These are phyloP conservation scores for Protaetia brevitarsis DNA, from an alignment of 1,140 invertebrate species.

Conservation along the genomic window DNA sequence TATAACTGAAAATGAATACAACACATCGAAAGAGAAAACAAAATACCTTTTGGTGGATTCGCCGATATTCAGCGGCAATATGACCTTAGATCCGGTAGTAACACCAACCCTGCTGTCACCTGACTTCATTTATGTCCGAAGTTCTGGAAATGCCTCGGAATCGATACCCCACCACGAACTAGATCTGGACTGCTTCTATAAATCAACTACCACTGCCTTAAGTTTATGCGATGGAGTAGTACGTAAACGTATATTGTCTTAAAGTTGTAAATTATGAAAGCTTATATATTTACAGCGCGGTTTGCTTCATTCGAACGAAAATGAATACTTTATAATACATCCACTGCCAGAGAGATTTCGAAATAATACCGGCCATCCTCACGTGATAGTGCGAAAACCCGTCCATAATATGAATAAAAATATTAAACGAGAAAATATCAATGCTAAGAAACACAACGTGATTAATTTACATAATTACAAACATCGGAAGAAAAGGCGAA, in stretches of 20 bases:
- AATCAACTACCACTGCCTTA: conserved; percentile 38
- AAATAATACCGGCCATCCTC: conserved; percentile 31
- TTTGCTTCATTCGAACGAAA: conserved; percentile 51
- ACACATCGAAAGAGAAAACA: too few species aligned
- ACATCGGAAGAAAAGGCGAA: background rate
- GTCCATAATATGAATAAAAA: conserved; percentile 23
- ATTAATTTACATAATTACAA: background rate
- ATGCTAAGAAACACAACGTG: background rate
- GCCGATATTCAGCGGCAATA: conserved; percentile 31
- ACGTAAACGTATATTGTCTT: conserved; percentile 30
- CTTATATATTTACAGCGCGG: conserved; percentile 44
- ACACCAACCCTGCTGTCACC: conserved; percentile 35
- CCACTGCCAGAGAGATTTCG: conserved; percentile 60
- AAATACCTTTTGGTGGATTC: background rate
- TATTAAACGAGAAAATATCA: background rate
- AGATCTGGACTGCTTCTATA: conserved; percentile 42
- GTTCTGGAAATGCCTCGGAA: conserved; percentile 39
- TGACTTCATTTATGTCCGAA: conserved; percentile 41
- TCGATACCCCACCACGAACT: conserved; percentile 32
- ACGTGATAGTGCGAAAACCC: conserved; percentile 37
- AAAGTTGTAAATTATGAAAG: background rate
- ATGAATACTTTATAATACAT: conserved; percentile 57
- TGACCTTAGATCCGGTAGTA: conserved; percentile 34
- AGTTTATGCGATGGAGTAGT: conserved; percentile 44
- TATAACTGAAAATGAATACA: too few species aligned